Conservation (phyloP, 2,113 vertebrate species). For the Nycticorax nycticorax region DNA sequence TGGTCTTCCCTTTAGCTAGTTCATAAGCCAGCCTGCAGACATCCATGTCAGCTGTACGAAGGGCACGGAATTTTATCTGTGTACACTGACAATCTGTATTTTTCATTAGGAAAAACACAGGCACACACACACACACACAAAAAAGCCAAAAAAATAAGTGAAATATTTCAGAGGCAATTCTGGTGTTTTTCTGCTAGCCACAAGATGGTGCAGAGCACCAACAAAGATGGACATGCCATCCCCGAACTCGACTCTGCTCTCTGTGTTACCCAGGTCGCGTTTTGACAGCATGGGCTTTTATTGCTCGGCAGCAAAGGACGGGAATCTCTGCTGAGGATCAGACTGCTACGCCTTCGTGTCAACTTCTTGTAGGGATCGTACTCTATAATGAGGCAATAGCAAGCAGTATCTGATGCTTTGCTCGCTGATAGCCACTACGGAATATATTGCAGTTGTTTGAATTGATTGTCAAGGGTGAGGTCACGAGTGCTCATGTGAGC, state of each 20-base stretch:
- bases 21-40: neutral
- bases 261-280: neutral
- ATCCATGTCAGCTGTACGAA: neutral
- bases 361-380: neutral
- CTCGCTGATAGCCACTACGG: neutral
- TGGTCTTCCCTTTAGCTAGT: neutral
- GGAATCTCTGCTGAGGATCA: neutral
- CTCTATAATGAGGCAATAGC: neutral
- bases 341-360: neutral
- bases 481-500: neutral
- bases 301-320: neutral
- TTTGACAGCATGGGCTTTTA: neutral
- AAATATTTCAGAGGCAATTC: neutral
- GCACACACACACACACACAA: neutral
- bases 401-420: neutral
- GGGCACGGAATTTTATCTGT: neutral
- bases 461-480: neutral
- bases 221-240: neutral
- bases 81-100: neutral
- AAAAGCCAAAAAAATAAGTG: neutral
- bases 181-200: constrained; percentile 48
- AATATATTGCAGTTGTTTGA: neutral
- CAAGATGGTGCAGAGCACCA: constrained; percentile 65
- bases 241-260: neutral
- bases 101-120: neutral